Conservation (phyloP, 2,888 invertebrate genomes). For the Conchocele bisecta region DNA sequence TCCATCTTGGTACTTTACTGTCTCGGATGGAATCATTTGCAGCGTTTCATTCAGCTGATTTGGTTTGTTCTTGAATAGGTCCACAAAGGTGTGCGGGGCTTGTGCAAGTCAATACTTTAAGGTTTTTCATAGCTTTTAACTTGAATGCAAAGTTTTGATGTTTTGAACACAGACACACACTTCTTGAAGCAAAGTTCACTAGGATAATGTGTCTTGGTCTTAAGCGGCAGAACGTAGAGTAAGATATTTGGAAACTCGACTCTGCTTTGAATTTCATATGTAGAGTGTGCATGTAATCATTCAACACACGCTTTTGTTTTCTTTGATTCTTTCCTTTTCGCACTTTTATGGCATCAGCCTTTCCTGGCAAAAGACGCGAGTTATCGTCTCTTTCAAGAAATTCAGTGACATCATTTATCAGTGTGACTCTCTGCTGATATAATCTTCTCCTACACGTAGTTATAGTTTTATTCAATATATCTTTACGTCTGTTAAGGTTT, state of each 20-base stretch:
- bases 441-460: neutral
- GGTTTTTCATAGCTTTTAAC: slow-evolving; percentile 4
- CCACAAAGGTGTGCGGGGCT: slow-evolving; percentile 23
- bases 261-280: slow-evolving; percentile 1
- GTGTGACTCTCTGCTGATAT: neutral
- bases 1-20: slow-evolving; percentile 26
- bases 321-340: slow-evolving; percentile 7
- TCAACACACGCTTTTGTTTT: slow-evolving; percentile 20
- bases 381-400: slow-evolving; percentile 22
- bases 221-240: neutral
- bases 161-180: slow-evolving; percentile 21
- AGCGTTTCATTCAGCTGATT: neutral
- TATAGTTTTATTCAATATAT: neutral
- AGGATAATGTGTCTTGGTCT: slow-evolving; percentile 15
- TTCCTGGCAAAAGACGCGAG: slow-evolving; percentile 18
- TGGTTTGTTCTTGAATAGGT: slow-evolving; percentile 9
- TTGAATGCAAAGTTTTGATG: slow-evolving; percentile 17
- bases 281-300: slow-evolving; percentile 25
- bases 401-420: neutral
- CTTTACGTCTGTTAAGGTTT: neutral
- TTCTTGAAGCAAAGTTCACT: slow-evolving; percentile 23
- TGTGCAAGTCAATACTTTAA: neutral
- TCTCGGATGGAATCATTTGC: neutral
- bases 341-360: slow-evolving; percentile 9
- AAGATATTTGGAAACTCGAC: neutral